phyloP scores from a whole-genome alignment of 1,140 invertebrate species.

The Sitophilus oryzae region DNA sequence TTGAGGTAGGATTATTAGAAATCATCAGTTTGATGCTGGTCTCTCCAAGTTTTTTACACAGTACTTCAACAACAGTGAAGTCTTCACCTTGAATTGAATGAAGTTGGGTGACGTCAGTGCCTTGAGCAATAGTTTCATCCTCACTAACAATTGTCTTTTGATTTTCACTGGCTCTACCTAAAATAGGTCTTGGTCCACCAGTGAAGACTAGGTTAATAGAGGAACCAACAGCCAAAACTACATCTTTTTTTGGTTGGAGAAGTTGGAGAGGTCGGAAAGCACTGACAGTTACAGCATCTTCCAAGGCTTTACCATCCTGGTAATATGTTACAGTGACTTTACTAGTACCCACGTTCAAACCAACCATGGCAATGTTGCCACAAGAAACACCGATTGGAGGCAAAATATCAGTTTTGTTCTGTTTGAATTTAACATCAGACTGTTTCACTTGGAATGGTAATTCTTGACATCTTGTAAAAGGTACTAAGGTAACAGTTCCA shows the following conservation, averaged over 20 bases:
- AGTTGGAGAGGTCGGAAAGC: constrained; percentile 59
- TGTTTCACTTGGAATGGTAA: constrained; percentile 59
- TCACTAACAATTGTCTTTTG: constrained; percentile 37
- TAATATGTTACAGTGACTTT: constrained; percentile 55
- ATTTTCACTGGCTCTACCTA: constrained; percentile 48
- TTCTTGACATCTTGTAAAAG: constrained; percentile 62
- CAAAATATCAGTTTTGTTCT: constrained; percentile 42
- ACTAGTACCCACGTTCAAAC: constrained; percentile 48
- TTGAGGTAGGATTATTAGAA: constrained; percentile 49
- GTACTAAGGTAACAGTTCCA: constrained; percentile 47
- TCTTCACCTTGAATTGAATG: constrained; percentile 40
- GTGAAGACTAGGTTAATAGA: constrained; percentile 62
- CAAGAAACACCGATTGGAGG: constrained; percentile 51
- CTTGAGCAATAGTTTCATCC: constrained; percentile 38
- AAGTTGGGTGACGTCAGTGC: constrained; percentile 38
- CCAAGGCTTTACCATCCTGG: constrained; percentile 48
- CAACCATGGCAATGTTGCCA: constrained; percentile 50
- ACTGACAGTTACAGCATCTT: constrained; percentile 59
- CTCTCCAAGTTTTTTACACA: constrained; percentile 51
- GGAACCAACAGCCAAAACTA: constrained; percentile 64
- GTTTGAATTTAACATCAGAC: constrained; percentile 50
- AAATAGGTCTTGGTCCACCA: constrained; percentile 60
- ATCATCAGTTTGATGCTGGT: constrained; percentile 52
- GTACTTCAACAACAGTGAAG: constrained; percentile 42
- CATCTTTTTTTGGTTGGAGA: constrained; percentile 49